Conservation (phyloP, 2,113 vertebrate species). For the Mohoua ochrocephala region DNA sequence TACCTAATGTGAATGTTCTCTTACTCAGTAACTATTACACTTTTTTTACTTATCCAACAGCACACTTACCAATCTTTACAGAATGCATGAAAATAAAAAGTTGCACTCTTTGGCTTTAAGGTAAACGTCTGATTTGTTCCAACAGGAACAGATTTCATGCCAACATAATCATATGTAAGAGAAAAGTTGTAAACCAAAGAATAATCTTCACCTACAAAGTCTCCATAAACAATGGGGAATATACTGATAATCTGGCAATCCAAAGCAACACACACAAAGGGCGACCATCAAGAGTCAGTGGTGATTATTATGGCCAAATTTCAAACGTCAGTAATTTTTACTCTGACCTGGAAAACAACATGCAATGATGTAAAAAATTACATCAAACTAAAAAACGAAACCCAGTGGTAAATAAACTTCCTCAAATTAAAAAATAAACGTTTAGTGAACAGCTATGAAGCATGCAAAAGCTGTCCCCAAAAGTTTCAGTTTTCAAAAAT, state of each 20-base stretch:
- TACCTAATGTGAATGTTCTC: not conserved
- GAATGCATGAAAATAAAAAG: not conserved
- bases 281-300: not conserved
- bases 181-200: not conserved
- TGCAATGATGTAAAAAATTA: not conserved
- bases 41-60: not conserved
- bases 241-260: not conserved
- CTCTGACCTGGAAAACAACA: not conserved
- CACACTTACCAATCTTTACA: not conserved
- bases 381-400: not conserved
- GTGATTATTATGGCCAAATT: not conserved
- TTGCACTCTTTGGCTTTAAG: not conserved
- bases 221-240: not conserved
- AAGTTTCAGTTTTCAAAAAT: not conserved
- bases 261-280: not conserved
- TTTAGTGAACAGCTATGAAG: not conserved
- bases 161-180: not conserved
- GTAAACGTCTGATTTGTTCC: not conserved
- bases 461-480: not conserved
- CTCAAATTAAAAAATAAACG: not conserved
- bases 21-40: not conserved
- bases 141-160: not conserved
- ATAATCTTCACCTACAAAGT: not conserved
- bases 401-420: not conserved
- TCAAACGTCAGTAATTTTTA: not conserved